A percentile compares a stretch with the other conserved stretches of the same genome.
These are phyloP conservation scores for Mesembrinibis cayennensis DNA, from an alignment of 2,113 vertebrate genomes.

Conservation along the genomic window DNA sequence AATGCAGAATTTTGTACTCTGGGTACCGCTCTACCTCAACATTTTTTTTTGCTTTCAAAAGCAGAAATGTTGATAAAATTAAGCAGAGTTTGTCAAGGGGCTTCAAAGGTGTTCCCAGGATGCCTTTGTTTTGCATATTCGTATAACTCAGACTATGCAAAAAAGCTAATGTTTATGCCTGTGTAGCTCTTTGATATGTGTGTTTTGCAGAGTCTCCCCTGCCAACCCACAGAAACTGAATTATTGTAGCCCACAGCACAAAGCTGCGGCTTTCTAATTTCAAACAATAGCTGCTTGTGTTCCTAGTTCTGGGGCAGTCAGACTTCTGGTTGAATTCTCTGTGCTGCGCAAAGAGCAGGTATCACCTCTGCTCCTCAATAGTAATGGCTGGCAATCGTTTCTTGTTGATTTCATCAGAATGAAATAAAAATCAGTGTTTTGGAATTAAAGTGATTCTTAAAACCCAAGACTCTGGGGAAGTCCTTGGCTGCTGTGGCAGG, in stretches of 20 bases:
- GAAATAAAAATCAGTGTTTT: neutral
- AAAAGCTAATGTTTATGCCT: neutral
- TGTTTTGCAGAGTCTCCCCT: neutral
- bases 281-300: neutral
- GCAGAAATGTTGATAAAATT: neutral
- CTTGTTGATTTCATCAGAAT: neutral
- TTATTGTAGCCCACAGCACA: neutral
- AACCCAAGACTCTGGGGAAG: neutral
- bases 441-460: neutral
- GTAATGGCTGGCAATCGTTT: neutral
- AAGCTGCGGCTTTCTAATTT: neutral
- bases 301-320: neutral
- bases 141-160: neutral
- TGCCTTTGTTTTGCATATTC: neutral
- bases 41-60: neutral
- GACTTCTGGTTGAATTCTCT: neutral
- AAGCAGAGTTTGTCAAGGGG: neutral
- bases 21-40: neutral
- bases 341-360: neutral
- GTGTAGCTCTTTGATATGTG: neutral
- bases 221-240: neutral
- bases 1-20: neutral
- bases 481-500: neutral
- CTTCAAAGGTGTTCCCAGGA: neutral
- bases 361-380: neutral